phyloP scores from a whole-genome alignment of 2,888 invertebrate species.

The Homarus gammarus region DNA sequence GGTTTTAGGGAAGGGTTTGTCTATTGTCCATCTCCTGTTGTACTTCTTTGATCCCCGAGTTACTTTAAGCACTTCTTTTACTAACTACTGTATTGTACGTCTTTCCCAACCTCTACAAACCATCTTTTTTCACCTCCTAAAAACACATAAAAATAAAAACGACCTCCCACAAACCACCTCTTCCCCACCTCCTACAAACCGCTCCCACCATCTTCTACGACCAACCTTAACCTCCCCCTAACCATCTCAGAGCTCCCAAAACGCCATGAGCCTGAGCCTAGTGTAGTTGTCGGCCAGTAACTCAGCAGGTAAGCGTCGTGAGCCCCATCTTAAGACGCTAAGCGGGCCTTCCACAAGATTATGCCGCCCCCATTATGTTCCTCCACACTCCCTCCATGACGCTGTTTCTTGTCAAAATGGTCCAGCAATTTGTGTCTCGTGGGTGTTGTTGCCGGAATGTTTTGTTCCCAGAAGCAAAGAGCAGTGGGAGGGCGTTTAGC shows the following conservation, averaged over 20 bases:
- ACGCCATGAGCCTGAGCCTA: neutral
- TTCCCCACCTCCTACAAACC: neutral
- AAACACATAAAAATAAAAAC: too few species aligned
- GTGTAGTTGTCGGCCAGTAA: neutral
- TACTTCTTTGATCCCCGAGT: too few species aligned
- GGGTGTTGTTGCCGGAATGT: neutral
- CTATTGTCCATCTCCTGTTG: too few species aligned
- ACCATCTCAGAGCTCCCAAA: too few species aligned
- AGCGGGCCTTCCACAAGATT: neutral
- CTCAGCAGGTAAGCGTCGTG: neutral
- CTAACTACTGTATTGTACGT: too few species aligned
- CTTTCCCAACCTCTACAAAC: too few species aligned
- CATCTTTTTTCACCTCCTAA: too few species aligned
- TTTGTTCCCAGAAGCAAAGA: neutral
- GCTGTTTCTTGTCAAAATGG: neutral
- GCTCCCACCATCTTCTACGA: too few species aligned
- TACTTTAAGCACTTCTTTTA: too few species aligned
- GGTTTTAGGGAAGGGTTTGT: too few species aligned
- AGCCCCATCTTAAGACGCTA: neutral
- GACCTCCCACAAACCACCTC: too few species aligned
- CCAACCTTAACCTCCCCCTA: too few species aligned
- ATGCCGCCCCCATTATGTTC: neutral
- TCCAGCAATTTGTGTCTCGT: neutral
- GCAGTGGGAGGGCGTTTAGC: neutral
- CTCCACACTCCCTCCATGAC: neutral